These are phyloP conservation scores for Heliconius eleuchia DNA, from an alignment of 1,140 invertebrate genomes.

Conservation along the genomic window DNA sequence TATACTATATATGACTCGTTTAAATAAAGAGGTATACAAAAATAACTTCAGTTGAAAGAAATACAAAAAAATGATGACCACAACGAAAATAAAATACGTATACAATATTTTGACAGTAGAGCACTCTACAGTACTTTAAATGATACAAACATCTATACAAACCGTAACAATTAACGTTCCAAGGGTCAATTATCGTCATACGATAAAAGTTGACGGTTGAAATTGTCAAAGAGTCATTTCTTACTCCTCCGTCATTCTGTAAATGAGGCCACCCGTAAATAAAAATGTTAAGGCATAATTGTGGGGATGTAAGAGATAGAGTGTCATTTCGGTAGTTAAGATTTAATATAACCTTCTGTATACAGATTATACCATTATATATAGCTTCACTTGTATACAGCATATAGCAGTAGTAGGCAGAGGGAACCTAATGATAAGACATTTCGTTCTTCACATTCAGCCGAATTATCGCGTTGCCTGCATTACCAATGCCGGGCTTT, in stretches of 20 bases:
- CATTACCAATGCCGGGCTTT: no score
- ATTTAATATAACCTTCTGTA: not conserved
- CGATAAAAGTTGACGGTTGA: slow-evolving; percentile 41
- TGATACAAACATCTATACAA: slow-evolving; percentile 21
- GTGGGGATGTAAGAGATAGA: not conserved
- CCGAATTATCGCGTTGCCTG: no score
- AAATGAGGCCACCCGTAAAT: slow-evolving; percentile 38
- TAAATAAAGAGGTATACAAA: no score
- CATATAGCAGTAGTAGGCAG: no score
- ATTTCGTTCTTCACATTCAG: no score
- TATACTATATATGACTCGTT: no score
- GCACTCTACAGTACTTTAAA: not conserved
- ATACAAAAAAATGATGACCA: no score
- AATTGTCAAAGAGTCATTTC: slow-evolving; percentile 46
- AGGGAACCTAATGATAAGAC: no score
- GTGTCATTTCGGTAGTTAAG: not conserved
- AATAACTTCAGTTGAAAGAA: no score
- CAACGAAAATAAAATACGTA: not conserved
- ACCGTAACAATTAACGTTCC: slow-evolving; percentile 42
- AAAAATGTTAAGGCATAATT: not conserved
- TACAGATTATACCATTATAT: not conserved
- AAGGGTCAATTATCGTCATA: slow-evolving; percentile 37
- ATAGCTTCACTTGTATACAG: no score
- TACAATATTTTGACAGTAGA: not conserved
- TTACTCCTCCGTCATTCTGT: slow-evolving; percentile 48